Evolutionary conservation across 2,888 invertebrate species (phyloP).

Genomic region (Ophraella communa): DNA sequence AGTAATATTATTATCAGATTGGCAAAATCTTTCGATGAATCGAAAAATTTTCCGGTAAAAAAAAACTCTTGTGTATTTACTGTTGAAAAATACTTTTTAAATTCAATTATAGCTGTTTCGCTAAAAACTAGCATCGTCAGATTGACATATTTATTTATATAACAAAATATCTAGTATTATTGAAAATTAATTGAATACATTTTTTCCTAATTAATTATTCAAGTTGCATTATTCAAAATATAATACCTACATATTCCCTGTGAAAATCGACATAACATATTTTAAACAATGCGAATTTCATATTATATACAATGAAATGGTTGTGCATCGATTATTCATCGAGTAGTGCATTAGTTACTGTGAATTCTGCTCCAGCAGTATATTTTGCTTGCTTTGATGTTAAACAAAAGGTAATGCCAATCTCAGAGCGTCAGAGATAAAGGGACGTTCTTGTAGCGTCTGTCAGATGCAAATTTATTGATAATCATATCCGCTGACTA

Average conservation of each 20-base stretch:
- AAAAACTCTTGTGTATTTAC: too few relatives aligned
- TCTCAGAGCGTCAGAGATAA: background rate
- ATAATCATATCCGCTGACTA: background rate
- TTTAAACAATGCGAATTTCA: background rate
- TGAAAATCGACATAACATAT: background rate
- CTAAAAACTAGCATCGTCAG: too few relatives aligned
- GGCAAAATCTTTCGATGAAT: too few relatives aligned
- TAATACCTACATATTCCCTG: too few relatives aligned
- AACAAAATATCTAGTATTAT: too few relatives aligned
- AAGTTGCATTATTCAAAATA: background rate
- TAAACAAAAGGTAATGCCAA: background rate
- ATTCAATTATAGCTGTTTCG: too few relatives aligned
- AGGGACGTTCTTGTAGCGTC: background rate
- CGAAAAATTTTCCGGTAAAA: too few relatives aligned
- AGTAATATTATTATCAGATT: too few relatives aligned
- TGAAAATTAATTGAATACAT: too few relatives aligned
- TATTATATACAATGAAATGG: background rate
- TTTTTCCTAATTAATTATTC: background rate
- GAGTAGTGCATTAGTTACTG: background rate
- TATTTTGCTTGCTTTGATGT: background rate
- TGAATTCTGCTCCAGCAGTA: background rate
- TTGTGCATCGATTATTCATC: background rate
- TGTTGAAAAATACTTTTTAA: too few relatives aligned
- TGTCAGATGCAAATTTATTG: background rate
- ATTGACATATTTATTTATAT: too few relatives aligned